phyloP scores from a whole-genome alignment of 2,113 vertebrate species.

The Takifugu flavidus region DNA sequence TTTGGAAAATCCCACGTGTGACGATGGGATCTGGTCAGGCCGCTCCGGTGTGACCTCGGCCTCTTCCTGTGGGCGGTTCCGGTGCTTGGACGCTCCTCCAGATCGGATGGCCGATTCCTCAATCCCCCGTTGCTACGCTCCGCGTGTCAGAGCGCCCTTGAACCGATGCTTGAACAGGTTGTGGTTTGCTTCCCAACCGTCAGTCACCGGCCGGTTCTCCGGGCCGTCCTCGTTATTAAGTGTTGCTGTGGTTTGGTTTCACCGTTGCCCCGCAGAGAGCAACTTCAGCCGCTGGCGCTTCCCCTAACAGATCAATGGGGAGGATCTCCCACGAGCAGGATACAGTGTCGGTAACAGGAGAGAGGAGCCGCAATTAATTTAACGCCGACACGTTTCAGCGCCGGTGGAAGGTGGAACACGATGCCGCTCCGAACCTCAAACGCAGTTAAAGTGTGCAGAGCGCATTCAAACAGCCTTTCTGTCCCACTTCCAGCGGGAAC shows the following conservation, averaged over 20 bases:
- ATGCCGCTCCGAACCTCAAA: conserved; percentile 43
- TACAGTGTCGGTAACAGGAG: conserved; percentile 68
- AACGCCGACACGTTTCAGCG: conserved; percentile 67
- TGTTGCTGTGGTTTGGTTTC: conserved; percentile 67
- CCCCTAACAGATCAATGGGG: conserved; percentile 72
- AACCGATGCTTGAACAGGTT: no score
- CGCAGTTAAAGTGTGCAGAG: conserved; percentile 12
- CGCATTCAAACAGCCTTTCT: not conserved
- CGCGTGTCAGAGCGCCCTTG: no score
- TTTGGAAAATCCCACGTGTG: no score
- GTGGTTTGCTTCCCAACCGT: no score
- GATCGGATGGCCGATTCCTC: no score
- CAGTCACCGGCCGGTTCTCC: conserved; percentile 2
- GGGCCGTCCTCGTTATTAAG: conserved; percentile 59
- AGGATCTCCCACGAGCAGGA: conserved; percentile 51
- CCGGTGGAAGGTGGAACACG: conserved; percentile 54
- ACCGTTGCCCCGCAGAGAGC: conserved; percentile 50
- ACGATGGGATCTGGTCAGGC: no score
- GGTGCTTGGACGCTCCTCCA: no score
- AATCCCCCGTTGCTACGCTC: no score
- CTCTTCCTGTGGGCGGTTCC: no score
- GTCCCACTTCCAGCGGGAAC: no score
- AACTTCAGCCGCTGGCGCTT: conserved; percentile 22
- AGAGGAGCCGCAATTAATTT: conserved; percentile 71
- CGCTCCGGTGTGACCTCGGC: no score